Evolutionary conservation across 2,113 vertebrate genomes (phyloP).

Genomic region (Athene cunicularia): DNA sequence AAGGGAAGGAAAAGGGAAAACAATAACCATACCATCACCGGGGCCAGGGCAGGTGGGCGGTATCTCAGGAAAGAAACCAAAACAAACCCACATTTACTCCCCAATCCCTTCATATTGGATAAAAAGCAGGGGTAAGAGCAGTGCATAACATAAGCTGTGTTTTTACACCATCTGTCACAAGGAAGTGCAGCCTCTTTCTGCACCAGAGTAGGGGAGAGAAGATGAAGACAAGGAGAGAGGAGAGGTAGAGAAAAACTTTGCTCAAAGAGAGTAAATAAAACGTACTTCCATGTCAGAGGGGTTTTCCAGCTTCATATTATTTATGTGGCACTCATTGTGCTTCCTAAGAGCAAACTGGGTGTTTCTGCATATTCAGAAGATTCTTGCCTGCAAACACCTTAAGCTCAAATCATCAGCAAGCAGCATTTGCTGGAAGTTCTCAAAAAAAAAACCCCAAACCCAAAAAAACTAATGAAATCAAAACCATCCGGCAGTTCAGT

Average conservation of each 20-base stretch:
- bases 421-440: not conserved
- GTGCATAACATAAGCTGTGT: rapidly evolving
- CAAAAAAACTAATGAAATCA: not conserved
- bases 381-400: not conserved
- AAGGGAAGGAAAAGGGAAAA: slow-evolving; percentile 37
- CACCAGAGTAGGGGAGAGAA: not conserved
- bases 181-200: not conserved
- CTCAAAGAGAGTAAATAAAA: not conserved
- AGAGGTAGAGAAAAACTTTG: not conserved
- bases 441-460: no score
- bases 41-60: not conserved
- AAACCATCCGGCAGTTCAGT: not conserved
- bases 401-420: not conserved
- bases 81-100: not conserved
- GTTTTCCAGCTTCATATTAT: not conserved
- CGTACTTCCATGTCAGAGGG: not conserved
- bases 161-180: not conserved
- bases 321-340: not conserved
- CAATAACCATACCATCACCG: rapidly evolving
- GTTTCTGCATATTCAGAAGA: not conserved
- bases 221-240: not conserved
- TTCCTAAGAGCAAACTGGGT: not conserved
- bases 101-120: not conserved
- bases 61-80: not conserved
- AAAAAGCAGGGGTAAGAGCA: not conserved